phyloP scores from a whole-genome alignment of 2,113 vertebrate species.

The Tichodroma muraria region DNA sequence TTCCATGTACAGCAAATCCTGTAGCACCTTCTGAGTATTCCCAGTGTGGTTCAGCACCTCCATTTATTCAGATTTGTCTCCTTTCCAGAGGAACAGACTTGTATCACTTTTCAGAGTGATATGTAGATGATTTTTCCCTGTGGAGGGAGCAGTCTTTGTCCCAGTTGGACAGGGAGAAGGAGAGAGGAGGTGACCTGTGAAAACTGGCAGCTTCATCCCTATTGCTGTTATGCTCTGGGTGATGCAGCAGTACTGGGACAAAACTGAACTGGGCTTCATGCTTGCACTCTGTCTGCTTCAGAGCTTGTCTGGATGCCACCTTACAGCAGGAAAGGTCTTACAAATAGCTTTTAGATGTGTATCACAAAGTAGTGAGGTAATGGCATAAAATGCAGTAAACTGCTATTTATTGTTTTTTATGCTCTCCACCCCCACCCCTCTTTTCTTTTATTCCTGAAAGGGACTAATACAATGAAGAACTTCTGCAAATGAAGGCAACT shows the following conservation, averaged over 20 bases:
- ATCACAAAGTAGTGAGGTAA: conserved; percentile 20
- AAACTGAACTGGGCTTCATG: background rate
- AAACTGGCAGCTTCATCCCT: background rate
- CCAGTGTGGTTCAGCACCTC: background rate
- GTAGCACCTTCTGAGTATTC: background rate
- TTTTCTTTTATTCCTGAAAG: conserved; percentile 17
- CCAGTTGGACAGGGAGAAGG: background rate
- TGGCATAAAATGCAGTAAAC: conserved; percentile 16
- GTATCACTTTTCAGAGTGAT: background rate
- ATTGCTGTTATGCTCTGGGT: background rate
- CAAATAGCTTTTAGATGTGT: conserved; percentile 26
- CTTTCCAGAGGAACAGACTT: background rate
- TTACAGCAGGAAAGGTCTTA: background rate
- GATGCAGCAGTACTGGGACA: background rate
- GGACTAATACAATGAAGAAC: conserved; percentile 32
- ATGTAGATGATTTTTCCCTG: background rate
- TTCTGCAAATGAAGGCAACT: conserved; percentile 36
- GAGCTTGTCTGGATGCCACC: background rate
- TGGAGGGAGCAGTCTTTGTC: background rate
- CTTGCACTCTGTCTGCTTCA: background rate
- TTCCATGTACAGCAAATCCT: background rate
- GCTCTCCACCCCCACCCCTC: background rate
- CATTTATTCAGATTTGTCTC: background rate
- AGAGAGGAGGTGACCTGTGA: background rate
- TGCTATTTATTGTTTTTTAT: conserved; percentile 2